phyloP scores from a whole-genome alignment of 2,888 invertebrate species.

The Baccha elongata region DNA sequence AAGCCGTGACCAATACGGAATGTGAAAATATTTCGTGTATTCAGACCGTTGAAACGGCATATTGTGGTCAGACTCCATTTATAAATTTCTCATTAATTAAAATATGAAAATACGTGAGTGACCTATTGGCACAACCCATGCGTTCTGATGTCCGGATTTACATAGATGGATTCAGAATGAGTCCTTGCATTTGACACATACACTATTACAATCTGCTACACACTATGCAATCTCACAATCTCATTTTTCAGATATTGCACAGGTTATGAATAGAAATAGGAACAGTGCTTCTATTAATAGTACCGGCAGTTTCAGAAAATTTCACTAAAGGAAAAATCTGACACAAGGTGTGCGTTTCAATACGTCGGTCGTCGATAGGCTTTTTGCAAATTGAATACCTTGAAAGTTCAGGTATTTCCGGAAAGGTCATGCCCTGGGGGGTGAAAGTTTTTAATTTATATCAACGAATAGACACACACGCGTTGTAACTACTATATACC shows the following conservation, averaged over 20 bases:
- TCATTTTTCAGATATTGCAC: neutral
- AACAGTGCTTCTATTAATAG: slow-evolving; percentile 4
- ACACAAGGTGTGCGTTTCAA: neutral
- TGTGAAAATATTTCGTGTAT: no score
- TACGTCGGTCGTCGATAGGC: slow-evolving; percentile 1
- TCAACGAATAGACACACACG: slow-evolving; percentile 20
- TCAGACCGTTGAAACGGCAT: no score
- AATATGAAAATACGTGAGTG: slow-evolving; percentile 23
- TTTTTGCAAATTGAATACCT: neutral
- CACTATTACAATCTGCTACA: neutral
- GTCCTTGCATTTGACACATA: neutral
- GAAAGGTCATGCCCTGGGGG: slow-evolving; percentile 44
- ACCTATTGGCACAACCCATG: slow-evolving; percentile 34
- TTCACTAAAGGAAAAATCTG: neutral
- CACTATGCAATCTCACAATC: no score
- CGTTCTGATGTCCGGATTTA: neutral
- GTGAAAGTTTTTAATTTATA: slow-evolving; percentile 38
- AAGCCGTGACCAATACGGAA: no score
- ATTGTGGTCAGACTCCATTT: slow-evolving; percentile 4
- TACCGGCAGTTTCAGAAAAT: slow-evolving; percentile 3
- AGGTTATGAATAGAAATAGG: slow-evolving; percentile 1
- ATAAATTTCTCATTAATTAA: slow-evolving; percentile 44
- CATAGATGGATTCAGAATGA: neutral
- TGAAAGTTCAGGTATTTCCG: neutral
- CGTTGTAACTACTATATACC: no score